These are phyloP conservation scores for Homarus americanus DNA, from an alignment of 1,140 invertebrate species.

Conservation along the genomic window DNA sequence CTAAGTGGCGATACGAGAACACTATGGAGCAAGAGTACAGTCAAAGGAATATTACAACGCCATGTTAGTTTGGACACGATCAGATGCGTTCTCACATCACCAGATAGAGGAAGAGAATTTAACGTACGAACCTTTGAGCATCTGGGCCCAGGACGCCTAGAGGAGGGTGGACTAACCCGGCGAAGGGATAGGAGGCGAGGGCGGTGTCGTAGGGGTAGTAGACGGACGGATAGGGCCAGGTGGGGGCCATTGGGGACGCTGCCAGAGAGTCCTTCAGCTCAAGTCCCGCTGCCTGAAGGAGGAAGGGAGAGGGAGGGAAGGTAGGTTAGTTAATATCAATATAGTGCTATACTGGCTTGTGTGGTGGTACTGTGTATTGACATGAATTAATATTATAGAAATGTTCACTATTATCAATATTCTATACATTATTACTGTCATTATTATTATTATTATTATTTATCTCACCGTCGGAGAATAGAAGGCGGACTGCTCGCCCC, in stretches of 20 bases:
- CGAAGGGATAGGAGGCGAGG: conserved; percentile 77
- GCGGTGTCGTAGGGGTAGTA: conserved; percentile 78
- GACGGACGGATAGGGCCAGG: conserved; percentile 77
- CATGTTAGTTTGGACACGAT: no score
- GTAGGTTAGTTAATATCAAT: no score
- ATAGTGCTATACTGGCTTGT: no score
- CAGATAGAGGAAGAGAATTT: no score
- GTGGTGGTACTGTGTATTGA: not conserved
- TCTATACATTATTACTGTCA: not conserved
- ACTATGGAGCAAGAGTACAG: no score
- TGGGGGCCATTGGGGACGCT: conserved; percentile 73
- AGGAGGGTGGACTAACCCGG: conserved; percentile 78
- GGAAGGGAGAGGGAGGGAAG: not conserved
- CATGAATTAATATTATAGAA: not conserved
- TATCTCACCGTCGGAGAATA: conserved; percentile 79
- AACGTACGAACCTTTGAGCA: no score
- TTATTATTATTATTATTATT: no score
- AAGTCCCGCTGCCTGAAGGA: conserved; percentile 76
- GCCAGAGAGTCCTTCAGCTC: conserved; percentile 77
- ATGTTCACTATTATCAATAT: not conserved
- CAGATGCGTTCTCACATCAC: no score
- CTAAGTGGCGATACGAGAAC: no score
- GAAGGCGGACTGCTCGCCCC: conserved; percentile 79
- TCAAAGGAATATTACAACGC: no score
- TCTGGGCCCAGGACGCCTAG: no score